These are phyloP conservation scores for Andrena bicolor DNA, from an alignment of 2,888 invertebrate genomes.

Conservation along the genomic window DNA sequence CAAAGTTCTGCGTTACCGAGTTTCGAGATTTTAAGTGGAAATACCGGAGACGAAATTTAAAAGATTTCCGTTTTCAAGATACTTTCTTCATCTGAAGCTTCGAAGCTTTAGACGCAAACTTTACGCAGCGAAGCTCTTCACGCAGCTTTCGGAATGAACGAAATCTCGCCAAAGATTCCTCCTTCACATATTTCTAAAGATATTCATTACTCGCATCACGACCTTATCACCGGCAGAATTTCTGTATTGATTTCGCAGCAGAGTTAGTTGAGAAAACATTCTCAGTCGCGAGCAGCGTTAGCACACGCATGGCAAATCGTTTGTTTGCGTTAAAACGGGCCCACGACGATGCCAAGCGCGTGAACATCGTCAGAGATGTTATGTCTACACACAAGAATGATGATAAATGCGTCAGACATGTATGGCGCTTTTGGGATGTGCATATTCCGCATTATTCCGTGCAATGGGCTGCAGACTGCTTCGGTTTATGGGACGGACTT, in stretches of 20 bases:
- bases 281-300: not conserved
- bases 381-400: slow-evolving; percentile 11
- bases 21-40: slow-evolving; percentile 19
- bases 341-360: not conserved
- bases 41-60: not conserved
- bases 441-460: not conserved
- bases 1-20: slow-evolving; percentile 28
- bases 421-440: slow-evolving; percentile 5
- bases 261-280: slow-evolving; percentile 4
- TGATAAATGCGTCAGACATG: slow-evolving; percentile 5
- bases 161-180: no score
- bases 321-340: not conserved
- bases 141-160: no score
- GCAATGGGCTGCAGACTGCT: slow-evolving; percentile 5
- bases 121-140: no score
- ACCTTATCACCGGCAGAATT: no score
- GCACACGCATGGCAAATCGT: not conserved
- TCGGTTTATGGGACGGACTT: slow-evolving; percentile 2
- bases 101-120: no score
- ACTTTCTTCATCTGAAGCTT: not conserved
- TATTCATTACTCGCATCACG: no score
- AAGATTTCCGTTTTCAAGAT: not conserved
- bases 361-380: not conserved
- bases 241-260: no score
- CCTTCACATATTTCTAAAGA: no score